Conservation (phyloP, 2,888 invertebrate genomes). For the Melanostoma scalare region DNA sequence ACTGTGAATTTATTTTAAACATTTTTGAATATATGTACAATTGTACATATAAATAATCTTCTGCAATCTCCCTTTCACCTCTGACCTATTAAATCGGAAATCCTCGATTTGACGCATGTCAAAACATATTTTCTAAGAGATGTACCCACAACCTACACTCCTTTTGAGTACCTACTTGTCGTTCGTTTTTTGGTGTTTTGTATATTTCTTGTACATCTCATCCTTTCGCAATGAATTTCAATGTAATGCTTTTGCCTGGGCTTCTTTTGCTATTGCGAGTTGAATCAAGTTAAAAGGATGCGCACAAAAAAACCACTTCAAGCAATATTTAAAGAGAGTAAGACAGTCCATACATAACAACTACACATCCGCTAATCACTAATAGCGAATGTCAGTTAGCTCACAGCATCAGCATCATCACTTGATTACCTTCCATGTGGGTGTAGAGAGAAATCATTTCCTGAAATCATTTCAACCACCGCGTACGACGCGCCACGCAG, state of each 20-base stretch:
- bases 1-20: neutral
- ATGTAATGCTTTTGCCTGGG: constrained; percentile 63
- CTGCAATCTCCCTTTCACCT: constrained; percentile 47
- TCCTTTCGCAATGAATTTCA: constrained; percentile 47
- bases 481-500: constrained; percentile 13
- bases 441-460: constrained; percentile 65
- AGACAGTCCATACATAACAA: constrained; percentile 23
- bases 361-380: constrained; percentile 65
- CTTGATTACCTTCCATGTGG: constrained; percentile 61
- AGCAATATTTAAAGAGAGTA: constrained; percentile 28
- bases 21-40: neutral
- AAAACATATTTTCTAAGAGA: constrained; percentile 61
- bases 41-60: constrained; percentile 46
- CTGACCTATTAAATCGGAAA: constrained; percentile 67
- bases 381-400: constrained; percentile 47
- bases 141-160: constrained; percentile 1
- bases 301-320: constrained; percentile 39
- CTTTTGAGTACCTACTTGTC: constrained; percentile 27
- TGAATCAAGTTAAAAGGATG: constrained; percentile 51
- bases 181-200: constrained; percentile 12
- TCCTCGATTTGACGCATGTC: constrained; percentile 69
- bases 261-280: constrained; percentile 25
- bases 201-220: constrained; percentile 19
- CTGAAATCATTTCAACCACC: constrained; percentile 55
- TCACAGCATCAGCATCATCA: constrained; percentile 35